Percentiles rank a stretch among this genome's conserved stretches.
phyloP scores from a whole-genome alignment of 2,888 invertebrate species.

The Drosophila gaucha region DNA sequence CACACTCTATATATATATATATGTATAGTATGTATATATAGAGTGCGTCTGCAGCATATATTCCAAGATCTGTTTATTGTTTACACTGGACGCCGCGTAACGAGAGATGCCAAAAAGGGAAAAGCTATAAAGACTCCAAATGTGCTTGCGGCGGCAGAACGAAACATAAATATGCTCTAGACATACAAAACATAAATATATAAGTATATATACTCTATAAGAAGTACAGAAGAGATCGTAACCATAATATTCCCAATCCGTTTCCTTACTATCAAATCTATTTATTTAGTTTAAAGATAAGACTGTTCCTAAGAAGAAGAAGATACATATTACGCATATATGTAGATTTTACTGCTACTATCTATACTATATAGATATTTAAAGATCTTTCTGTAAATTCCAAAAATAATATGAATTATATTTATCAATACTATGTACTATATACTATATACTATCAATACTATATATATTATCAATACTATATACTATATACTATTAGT shows the following conservation, averaged over 20 bases:
- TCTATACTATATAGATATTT: too few species aligned
- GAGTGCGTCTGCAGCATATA: conserved; percentile 23
- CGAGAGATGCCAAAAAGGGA: conserved; percentile 28
- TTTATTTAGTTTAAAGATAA: too few species aligned
- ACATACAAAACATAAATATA: too few species aligned
- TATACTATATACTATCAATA: too few species aligned
- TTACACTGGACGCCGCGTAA: conserved; percentile 53
- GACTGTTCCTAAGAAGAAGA: too few species aligned
- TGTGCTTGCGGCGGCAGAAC: not conserved
- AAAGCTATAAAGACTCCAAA: conserved; percentile 19
- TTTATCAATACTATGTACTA: not conserved
- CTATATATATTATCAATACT: too few species aligned
- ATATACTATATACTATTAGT: not conserved
- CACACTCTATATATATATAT: not conserved
- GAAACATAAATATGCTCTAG: conserved; percentile 8
- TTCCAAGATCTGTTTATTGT: conserved; percentile 72
- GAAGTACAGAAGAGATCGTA: too few species aligned
- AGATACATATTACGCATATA: too few species aligned
- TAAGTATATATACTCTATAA: conserved; percentile 15
- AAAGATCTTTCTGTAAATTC: too few species aligned
- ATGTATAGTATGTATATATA: not conserved
- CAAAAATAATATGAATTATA: not conserved
- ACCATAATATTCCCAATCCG: too few species aligned
- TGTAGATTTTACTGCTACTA: not conserved
- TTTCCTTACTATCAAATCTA: too few species aligned